Evolutionary conservation across 2,888 invertebrate species (phyloP), one percentile per base, ranked within the genome.

Genomic region (Habrosyne pyritoides): DNA sequence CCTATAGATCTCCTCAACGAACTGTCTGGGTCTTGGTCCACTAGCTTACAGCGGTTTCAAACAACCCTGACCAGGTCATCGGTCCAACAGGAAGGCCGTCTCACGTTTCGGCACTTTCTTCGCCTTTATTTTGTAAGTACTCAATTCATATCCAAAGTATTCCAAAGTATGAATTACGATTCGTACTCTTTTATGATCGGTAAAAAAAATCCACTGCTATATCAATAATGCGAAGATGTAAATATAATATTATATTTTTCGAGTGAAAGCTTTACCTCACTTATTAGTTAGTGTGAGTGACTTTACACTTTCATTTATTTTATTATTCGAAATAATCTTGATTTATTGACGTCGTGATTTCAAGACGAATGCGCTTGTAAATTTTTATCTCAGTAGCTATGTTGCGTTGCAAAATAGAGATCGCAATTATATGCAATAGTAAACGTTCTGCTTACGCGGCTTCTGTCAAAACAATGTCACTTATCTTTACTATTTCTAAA

Each of bases 401-500:
- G 7, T 18, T 18, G 18, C 42, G 7, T 18, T 42, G 42, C 14
- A 36, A 36, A 33, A 33, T 33, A 33, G 33, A 33, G 33, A n/a
- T n/a, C 33, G 33, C 33, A 33, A n/a, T n/a, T 33, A 12, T 10
- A 33, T 33, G 33, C n/a, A 33, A 52, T 21, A 36, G n/a, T 36
- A 18, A 21, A 36, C 21, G 10, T 2, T 14, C 42, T 42, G 42
- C 52, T 36, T 22, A 46, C 24, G 24, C 12, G 28, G 12, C 28
- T 8, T 36, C 8, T 26, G 26, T 51, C 49, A 53, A 21, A 63
- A 59, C 54, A 60, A 64, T 66, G 56, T 55, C 52, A 47, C 52
- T 28, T 22, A 56, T 55, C 53, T 54, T 26, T 48, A 57, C 51
- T 59, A 63, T 62, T 57, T 61, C 49, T 53, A 47, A 48, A 54